Evolutionary conservation across 2,888 invertebrate species (phyloP).

Genomic region (Papilio elwesi): DNA sequence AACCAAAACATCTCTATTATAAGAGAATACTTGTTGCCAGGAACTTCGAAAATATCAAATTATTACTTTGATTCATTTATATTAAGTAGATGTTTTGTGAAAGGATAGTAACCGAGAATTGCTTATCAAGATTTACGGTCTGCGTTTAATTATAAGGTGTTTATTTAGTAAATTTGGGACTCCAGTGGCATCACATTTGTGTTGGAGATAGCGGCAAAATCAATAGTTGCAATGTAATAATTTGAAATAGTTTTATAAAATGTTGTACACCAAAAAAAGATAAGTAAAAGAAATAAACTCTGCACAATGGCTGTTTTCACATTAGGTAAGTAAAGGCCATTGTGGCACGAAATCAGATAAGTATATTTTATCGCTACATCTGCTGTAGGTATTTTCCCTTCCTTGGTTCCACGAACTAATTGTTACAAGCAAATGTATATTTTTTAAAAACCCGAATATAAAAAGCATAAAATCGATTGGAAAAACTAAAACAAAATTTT

Average conservation of each 20-base stretch:
- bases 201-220: no score
- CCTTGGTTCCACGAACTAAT: background rate
- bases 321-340: no score
- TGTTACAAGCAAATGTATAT: background rate
- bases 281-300: no score
- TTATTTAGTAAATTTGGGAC: background rate
- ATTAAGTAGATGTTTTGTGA: background rate
- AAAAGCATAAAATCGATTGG: background rate
- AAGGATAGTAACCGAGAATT: no score
- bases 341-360: background rate
- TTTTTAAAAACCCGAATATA: background rate
- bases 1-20: background rate
- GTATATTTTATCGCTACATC: background rate
- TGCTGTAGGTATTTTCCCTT: background rate
- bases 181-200: no score
- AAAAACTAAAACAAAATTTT: no score
- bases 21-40: background rate
- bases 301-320: no score
- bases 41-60: no score
- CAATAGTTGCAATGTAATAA: no score
- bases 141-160: background rate
- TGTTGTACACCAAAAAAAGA: background rate
- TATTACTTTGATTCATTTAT: no score
- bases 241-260: no score
- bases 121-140: no score